Evolutionary conservation across 2,888 invertebrate species (phyloP).

Genomic region (Unio pictorum): DNA sequence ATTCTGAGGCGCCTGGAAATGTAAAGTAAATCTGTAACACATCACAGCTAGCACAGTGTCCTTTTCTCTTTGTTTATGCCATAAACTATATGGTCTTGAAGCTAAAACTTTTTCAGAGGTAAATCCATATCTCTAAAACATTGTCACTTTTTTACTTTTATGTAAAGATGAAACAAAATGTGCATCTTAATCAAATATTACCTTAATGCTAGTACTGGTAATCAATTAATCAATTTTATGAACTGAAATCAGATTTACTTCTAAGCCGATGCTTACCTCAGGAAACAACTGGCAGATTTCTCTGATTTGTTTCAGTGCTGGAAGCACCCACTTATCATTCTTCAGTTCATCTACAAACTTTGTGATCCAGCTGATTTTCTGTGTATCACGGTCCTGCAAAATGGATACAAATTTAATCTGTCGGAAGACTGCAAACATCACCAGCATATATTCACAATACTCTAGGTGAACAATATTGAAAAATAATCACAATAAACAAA

Average conservation of each 20-base stretch:
- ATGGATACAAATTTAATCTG: conserved; percentile 4
- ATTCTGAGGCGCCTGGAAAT: conserved; percentile 68
- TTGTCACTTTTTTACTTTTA: too few relatives aligned
- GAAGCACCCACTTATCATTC: conserved; percentile 87
- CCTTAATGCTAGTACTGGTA: too few relatives aligned
- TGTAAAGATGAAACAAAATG: too few relatives aligned
- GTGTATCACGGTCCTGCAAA: conserved; percentile 87
- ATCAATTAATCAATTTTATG: too few relatives aligned
- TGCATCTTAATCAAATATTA: too few relatives aligned
- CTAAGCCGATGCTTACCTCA: conserved; percentile 74
- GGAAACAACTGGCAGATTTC: conserved; percentile 94
- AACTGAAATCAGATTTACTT: too few relatives aligned
- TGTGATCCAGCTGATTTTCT: conserved; percentile 95
- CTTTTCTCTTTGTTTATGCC: too few relatives aligned
- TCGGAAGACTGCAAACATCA: background rate
- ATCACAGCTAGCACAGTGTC: conserved; percentile 42
- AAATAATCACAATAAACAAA: too few relatives aligned
- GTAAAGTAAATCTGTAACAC: conserved; percentile 2
- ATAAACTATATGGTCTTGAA: too few relatives aligned
- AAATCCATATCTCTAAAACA: too few relatives aligned
- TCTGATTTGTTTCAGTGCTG: conserved; percentile 93
- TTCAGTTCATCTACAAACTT: conserved; percentile 95
- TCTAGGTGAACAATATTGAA: too few relatives aligned
- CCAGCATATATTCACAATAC: background rate
- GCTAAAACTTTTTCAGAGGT: too few relatives aligned